phyloP scores from a whole-genome alignment of 1,140 invertebrate genomes.

The Argopecten irradians region DNA sequence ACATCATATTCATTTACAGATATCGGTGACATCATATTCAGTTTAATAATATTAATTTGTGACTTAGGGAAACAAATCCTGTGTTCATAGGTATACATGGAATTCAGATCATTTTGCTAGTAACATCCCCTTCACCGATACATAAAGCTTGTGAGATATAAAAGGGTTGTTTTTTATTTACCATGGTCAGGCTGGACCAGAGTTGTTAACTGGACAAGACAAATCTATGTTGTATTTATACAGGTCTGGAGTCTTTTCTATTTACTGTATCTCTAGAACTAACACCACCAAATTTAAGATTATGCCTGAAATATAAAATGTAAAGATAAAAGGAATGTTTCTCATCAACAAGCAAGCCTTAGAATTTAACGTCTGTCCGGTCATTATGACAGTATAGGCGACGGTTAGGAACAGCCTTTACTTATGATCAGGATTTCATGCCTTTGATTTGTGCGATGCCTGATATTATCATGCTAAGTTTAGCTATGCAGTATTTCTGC shows the following conservation, averaged over 20 bases:
- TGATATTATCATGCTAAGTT: background rate
- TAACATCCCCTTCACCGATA: background rate
- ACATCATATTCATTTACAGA: background rate
- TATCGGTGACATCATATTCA: background rate
- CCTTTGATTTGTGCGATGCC: background rate
- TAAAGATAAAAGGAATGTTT: no score
- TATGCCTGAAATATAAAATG: no score
- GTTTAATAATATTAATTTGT: background rate
- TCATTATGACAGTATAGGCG: background rate
- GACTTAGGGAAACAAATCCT: background rate
- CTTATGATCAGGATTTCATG: background rate
- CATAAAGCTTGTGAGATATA: background rate
- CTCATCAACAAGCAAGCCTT: background rate
- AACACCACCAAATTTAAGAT: no score
- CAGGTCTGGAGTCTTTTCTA: no score
- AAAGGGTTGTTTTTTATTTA: background rate
- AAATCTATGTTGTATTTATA: no score
- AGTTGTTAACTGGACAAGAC: no score
- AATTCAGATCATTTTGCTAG: background rate
- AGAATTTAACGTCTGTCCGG: background rate
- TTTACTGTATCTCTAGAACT: no score
- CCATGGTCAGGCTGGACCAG: no score
- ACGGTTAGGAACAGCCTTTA: background rate
- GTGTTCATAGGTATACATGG: background rate
- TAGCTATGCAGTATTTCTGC: slow-evolving; percentile 5